Conservation (phyloP, 2,797 vertebrate species). For the Oreochromis grahami region DNA sequence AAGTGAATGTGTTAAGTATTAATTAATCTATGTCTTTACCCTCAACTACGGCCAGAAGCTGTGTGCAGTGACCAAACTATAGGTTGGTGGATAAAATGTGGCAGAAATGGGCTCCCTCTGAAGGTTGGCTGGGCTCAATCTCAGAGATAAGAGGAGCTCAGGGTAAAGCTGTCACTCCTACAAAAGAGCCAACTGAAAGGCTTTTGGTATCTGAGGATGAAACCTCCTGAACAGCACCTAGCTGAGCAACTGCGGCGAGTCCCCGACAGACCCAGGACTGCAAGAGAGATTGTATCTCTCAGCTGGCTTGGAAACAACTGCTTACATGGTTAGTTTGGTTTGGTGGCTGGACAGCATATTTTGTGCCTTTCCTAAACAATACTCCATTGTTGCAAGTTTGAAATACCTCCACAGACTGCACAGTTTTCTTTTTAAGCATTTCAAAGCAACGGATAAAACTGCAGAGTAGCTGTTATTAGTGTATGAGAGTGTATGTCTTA, state of each 20-base stretch:
- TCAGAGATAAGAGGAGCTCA: neutral
- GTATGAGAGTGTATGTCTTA: accelerated
- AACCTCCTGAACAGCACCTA: neutral
- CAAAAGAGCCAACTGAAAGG: neutral
- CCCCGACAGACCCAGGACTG: neutral
- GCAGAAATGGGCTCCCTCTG: neutral
- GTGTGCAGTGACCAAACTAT: neutral
- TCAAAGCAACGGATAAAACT: accelerated
- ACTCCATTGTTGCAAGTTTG: neutral
- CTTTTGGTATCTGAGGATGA: neutral
- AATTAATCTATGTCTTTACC: accelerated
- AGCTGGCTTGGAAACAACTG: neutral
- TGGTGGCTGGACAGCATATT: accelerated
- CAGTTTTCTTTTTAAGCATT: accelerated
- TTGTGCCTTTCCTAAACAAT: neutral
- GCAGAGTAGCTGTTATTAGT: neutral
- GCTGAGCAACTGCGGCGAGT: neutral
- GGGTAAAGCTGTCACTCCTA: neutral
- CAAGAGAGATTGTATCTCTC: neutral
- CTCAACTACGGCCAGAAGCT: neutral
- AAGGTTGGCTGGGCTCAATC: neutral
- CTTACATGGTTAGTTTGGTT: neutral
- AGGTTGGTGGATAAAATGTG: neutral
- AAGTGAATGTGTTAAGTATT: neutral
- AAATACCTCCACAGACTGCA: neutral